Conservation (phyloP, 2,113 vertebrate genomes). For the Phainopepla nitens region DNA sequence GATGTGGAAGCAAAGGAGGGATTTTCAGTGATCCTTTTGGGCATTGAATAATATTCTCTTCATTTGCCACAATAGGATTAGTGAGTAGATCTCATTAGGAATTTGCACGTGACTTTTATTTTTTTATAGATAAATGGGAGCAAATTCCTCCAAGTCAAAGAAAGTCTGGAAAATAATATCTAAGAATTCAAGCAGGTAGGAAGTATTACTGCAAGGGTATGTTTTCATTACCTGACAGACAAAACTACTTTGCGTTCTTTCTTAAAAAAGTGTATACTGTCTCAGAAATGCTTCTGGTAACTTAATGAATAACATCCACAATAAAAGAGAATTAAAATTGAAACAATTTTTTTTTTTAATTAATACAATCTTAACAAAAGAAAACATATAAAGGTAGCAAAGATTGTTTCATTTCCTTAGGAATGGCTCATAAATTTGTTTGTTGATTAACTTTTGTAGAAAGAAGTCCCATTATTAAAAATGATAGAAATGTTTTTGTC, state of each 20-base stretch:
- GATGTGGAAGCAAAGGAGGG: background rate
- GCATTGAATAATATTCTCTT: conserved; percentile 26
- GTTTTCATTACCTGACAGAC: background rate
- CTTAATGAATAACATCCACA: background rate
- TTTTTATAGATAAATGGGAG: conserved; percentile 46
- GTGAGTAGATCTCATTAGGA: conserved; percentile 46
- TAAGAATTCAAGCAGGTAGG: conserved; percentile 22
- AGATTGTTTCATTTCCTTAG: background rate
- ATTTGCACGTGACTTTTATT: conserved; percentile 52
- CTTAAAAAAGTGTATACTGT: background rate
- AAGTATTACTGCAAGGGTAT: background rate
- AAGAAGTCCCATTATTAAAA: background rate
- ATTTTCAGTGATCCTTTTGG: conserved; percentile 29
- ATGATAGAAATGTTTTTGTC: background rate
- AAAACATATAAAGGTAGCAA: background rate
- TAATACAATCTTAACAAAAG: background rate
- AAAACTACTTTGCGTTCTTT: background rate
- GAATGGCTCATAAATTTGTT: background rate
- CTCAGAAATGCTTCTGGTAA: background rate
- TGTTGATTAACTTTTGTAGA: background rate
- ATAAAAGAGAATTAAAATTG: background rate
- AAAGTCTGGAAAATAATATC: conserved; percentile 1
- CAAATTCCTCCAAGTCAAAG: conserved; percentile 53
- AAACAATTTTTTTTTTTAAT: background rate
- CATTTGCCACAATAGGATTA: conserved; percentile 55